Evolutionary conservation across 1,140 invertebrate genomes (phyloP), one percentile per base, ranked within the genome.

Genomic region (Ladona fulva): DNA sequence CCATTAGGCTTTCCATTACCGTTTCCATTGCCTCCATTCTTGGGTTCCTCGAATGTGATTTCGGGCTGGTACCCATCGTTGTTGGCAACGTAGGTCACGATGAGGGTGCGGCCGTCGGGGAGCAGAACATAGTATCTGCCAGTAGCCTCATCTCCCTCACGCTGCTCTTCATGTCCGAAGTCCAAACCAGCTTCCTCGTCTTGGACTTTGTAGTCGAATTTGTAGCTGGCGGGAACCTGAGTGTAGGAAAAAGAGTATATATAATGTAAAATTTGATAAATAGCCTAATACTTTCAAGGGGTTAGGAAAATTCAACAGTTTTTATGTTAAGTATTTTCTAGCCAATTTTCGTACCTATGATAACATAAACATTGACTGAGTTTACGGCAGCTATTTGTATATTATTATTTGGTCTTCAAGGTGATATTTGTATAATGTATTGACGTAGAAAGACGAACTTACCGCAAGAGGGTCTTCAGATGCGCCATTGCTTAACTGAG

Each of bases 111-210:
- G 82, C 94, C 94, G 86, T 95, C 94, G 77, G 94, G 94, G 81
- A 95, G 88, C 52, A 94, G 85, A 81, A 95, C 94, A 85, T 94
- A 91, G 88, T 95, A 96, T 83, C 92, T 89, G 82, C 94, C 94
- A 83, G 89, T 90, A 77, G 93, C 90, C 44, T 89, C 87, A 84
- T 94, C 92, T 74, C 92, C 93, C 83, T 94, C 90, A 78, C 94
- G 88, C 82, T 89, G 90, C 86, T 95, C 94, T 81, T 89, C 90
- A 86, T 95, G 94, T 80, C 93, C 92, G 84, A 94, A 95, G 82
- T 92, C 89, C 81, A 89, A 90, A 82, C 92, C 92, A 81, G 89
- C 90, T 85, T 92, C 89, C 75, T 89, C 87, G 83, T 94, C 92
- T 81, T 92, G 91, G 78, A 95, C 93, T 85, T 94, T 90, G 84